Evolutionary conservation across 1,140 invertebrate genomes (phyloP).

Genomic region (Bombus sibiricus): DNA sequence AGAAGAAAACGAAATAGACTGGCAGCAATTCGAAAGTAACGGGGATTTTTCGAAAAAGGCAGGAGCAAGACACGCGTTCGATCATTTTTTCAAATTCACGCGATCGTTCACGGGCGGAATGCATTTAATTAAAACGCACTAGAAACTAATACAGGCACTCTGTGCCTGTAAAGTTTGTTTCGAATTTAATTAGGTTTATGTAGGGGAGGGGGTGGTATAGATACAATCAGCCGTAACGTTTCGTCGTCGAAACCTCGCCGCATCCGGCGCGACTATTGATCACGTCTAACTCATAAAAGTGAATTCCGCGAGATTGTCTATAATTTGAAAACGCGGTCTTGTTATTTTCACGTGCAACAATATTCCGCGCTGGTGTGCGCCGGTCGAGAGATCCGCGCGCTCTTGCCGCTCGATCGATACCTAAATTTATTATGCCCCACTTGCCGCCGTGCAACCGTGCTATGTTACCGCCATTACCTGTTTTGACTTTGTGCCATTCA

Average conservation of each 20-base stretch:
- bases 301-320: conserved; percentile 31
- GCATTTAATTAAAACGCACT: conserved; percentile 26
- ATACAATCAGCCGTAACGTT: conserved; percentile 18
- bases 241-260: background rate
- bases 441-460: conserved; percentile 15
- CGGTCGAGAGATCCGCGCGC: conserved; percentile 38
- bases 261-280: conserved; percentile 31
- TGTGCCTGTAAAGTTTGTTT: conserved; percentile 26
- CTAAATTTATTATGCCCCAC: conserved; percentile 55
- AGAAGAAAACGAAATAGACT: too few species aligned
- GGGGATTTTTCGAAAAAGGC: background rate
- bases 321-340: conserved; percentile 39
- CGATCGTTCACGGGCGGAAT: background rate
- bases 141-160: background rate
- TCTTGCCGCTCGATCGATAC: conserved; percentile 49
- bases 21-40: background rate
- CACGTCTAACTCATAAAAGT: conserved; percentile 47
- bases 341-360: conserved; percentile 47
- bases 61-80: rapidly evolving
- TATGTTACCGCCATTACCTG: conserved; percentile 35
- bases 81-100: background rate
- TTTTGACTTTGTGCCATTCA: conserved; percentile 38
- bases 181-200: conserved; percentile 48
- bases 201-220: background rate
- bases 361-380: background rate